phyloP scores from a whole-genome alignment of 2,113 vertebrate genomes.

The Beaufortia kweichowensis region DNA sequence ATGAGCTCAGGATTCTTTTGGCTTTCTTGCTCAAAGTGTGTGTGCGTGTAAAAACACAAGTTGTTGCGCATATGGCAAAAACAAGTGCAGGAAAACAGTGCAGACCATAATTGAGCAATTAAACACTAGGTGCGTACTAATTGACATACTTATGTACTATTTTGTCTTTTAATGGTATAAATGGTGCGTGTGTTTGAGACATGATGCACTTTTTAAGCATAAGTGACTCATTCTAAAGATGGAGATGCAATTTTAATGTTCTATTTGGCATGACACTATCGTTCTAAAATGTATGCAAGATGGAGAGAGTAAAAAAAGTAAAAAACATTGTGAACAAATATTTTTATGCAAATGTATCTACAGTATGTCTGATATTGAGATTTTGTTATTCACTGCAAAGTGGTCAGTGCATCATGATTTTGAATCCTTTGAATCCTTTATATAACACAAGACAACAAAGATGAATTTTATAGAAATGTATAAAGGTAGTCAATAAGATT shows the following conservation, averaged over 20 bases:
- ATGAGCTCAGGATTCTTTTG: constrained; percentile 61
- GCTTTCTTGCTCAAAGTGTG: neutral
- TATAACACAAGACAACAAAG: no score
- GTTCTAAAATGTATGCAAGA: no score
- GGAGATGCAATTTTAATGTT: no score
- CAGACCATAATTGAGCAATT: neutral
- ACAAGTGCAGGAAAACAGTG: neutral
- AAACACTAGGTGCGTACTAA: neutral
- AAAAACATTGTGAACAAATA: neutral
- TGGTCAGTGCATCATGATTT: neutral
- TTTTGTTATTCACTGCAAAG: neutral
- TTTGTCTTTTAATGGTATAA: no score
- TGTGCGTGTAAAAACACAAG: constrained; percentile 21
- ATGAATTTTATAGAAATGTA: no score
- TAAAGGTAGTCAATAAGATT: no score
- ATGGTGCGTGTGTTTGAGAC: no score
- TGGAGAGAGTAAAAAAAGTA: neutral
- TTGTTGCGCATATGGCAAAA: constrained; percentile 21
- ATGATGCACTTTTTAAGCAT: no score
- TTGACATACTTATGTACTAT: no score
- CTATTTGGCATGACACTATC: no score
- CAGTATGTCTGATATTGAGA: neutral
- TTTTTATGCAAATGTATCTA: neutral
- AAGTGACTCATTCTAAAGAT: no score
- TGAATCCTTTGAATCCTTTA: no score